phyloP scores from a whole-genome alignment of 2,113 vertebrate species.

The Pampusana beccarii region DNA sequence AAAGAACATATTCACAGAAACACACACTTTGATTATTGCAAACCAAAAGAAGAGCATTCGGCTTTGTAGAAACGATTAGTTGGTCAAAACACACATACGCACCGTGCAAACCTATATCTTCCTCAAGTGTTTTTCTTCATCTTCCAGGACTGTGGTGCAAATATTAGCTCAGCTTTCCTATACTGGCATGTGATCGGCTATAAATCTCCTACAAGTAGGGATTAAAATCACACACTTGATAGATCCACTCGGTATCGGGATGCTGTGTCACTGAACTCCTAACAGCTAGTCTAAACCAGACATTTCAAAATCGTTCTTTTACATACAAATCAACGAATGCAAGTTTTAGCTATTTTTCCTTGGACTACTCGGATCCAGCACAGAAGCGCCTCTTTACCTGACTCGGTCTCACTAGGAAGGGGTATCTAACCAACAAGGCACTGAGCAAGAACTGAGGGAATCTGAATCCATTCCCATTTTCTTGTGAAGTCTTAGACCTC shows the following conservation, averaged over 20 bases:
- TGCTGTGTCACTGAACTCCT: background rate
- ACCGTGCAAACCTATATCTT: background rate
- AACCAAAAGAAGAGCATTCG: background rate
- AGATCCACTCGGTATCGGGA: too few relatives aligned
- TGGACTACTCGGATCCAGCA: background rate
- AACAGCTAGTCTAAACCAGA: background rate
- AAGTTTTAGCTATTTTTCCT: background rate
- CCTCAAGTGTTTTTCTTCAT: accelerated
- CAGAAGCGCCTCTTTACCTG: background rate
- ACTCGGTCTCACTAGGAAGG: background rate
- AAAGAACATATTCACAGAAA: background rate
- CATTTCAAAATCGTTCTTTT: background rate
- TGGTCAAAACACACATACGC: background rate
- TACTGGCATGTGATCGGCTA: background rate
- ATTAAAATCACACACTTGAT: background rate
- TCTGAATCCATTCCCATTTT: background rate
- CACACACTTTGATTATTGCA: background rate
- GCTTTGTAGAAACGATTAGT: background rate
- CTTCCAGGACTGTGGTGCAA: background rate
- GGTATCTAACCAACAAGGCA: background rate
- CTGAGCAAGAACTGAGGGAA: background rate
- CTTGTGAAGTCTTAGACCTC: background rate
- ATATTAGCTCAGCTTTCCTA: background rate
- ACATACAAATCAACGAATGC: background rate
- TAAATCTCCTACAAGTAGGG: background rate